Evolutionary conservation across 2,888 invertebrate species (phyloP), one percentile per base, ranked within the genome.

Genomic region (Ochropleura plecta): DNA sequence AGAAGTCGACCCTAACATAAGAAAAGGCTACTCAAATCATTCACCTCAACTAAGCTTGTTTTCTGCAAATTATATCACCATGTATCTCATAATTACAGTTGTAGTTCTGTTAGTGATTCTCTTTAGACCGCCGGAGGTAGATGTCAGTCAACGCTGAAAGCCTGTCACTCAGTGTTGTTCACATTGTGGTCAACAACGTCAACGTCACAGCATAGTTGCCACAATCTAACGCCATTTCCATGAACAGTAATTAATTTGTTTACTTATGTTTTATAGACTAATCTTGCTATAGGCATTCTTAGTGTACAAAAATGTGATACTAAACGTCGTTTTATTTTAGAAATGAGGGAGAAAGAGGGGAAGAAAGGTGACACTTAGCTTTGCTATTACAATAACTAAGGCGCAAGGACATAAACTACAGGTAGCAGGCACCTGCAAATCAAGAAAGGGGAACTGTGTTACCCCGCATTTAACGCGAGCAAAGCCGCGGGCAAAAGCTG

Each of bases 111-210:
- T 49, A n/a, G 55, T n/a, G 8, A 55, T 82, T 65, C 66, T 75
- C 53, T 70, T 71, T 49, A 66, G 51, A 7, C 44, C 51, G 3
- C 55, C 46, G 40, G 64, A 70, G 76, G 49, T 66, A 68, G 59
- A 18, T 12, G 70, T 83, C 81, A 66, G 59, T 72, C 76, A 64
- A 18, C 3, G 60, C 16, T 84, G 76, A 82, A 60, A 70, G 71
- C 75, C 49, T 72, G 84, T 76, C 84, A 1, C 76, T 80, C 84
- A 76, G 48, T 40, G 59, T 57, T 70, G 79, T 70, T 59, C 63
- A 79, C 65, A 57, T 57, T 82, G 82, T 51, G 84, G 82, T 62
- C 44, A 62, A 14, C 62, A 44, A 12, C n/a, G 44, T 72, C 60
- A 18, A 20, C 53, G 46, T 48, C 20, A 66, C 30, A 55, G 51